Evolutionary conservation across 2,113 vertebrate genomes (phyloP), one percentile per base, ranked within the genome.

Genomic region (Syrrhaptes paradoxus): DNA sequence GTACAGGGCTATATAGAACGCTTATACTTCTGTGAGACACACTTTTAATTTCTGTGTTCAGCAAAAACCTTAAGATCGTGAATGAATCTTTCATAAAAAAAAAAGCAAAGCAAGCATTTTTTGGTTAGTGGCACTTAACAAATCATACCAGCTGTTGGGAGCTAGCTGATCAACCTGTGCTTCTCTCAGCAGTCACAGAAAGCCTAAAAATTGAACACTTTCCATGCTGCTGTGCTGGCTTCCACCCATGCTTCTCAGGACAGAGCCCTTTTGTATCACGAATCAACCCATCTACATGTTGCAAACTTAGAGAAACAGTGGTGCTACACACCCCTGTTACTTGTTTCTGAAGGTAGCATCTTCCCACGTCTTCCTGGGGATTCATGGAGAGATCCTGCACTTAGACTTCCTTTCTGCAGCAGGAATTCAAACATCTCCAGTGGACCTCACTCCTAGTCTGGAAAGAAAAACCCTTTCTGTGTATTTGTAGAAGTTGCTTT

Each of bases 21-120:
- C 22, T 31, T n/a, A 34, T 2, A n/a, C 8, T n/a, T 31, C 16
- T 57, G 6, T 28, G 49, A 77, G 51, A 32, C 2, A 18, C 10
- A 26, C 20, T 55, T n/a, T 71, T 59, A 1, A 19, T 54, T 63
- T 91, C 45, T 82, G 12, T 10, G 17, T 52, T 85, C 26, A 6
- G 11, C 11, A 36, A 28, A 78, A 76, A 4, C 0, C 0, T 49
- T 79, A 87, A n/a, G 19, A 36, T 0, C 1, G 45, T 19, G 45
- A 87, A 91, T 11, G 4, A 34, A 52, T n/a, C 15, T 75, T 74
- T 25, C 43, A 34, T 45, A 8, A 36, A 36, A 36, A 36, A 36
- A 36, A 36, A 36, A 36, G 36, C 38, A 76, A 63, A 73, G 2
- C 7, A 46, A 70, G 15, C 2, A 55, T 7, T 29, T 34, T 59